Percentiles rank a stretch among this genome's conserved stretches.
These are phyloP conservation scores for Lordiphosa fenestrarum DNA, from an alignment of 2,888 invertebrate species.

Conservation along the genomic window DNA sequence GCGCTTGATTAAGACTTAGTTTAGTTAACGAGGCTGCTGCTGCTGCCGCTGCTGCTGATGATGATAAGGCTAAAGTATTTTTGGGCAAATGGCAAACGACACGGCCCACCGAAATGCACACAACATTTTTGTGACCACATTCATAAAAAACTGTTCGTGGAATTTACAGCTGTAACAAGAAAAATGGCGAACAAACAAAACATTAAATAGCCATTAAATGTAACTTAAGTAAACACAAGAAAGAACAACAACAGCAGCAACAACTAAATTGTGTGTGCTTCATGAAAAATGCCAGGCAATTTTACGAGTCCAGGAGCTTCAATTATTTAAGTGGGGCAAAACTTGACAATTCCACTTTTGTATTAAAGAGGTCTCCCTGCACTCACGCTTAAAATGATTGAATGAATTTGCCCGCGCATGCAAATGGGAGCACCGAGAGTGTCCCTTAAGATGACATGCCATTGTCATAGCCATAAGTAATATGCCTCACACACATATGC, in stretches of 20 bases:
- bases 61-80: conserved; percentile 1
- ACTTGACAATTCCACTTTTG: background rate
- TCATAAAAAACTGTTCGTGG: too few species aligned
- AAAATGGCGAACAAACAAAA: background rate
- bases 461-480: conserved; percentile 24
- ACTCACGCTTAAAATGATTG: too few species aligned
- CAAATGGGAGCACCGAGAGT: background rate
- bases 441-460: conserved; percentile 24
- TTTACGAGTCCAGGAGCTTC: conserved; percentile 46
- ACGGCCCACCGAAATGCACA: background rate
- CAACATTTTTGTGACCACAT: too few species aligned
- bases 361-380: too few species aligned
- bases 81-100: background rate
- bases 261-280: background rate
- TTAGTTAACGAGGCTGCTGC: background rate
- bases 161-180: conserved; percentile 1
- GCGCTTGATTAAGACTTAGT: conserved; percentile 20
- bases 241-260: conserved; percentile 2
- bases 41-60: conserved; percentile 6
- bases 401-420: conserved; percentile 1
- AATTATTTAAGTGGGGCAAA: conserved; percentile 45
- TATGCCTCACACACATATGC: conserved; percentile 1
- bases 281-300: conserved; percentile 29
- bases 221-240: conserved; percentile 23
- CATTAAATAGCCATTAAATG: conserved; percentile 31